Evolutionary conservation across 1,140 invertebrate species (phyloP).

Genomic region (Nomia melanderi): DNA sequence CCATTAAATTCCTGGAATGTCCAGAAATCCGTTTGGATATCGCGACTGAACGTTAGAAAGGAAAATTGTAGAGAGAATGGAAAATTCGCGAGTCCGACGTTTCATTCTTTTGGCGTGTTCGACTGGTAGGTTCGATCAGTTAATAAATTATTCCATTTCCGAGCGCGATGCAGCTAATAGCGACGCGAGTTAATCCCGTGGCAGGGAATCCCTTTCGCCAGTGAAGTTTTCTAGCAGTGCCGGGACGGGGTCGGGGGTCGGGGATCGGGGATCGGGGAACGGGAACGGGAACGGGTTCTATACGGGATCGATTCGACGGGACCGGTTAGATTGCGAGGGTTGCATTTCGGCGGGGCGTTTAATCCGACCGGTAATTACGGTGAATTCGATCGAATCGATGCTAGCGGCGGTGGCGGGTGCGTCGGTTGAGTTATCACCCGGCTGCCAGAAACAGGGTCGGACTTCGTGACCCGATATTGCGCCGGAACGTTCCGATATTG

Average conservation of each 20-base stretch:
- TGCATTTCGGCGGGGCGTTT: neutral
- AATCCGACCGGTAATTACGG: conserved; percentile 62
- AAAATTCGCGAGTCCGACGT: too few species aligned
- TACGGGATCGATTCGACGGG: neutral
- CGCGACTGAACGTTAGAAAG: too few species aligned
- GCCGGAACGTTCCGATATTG: conserved; percentile 64
- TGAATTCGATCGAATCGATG: conserved; percentile 66
- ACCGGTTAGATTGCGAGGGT: neutral
- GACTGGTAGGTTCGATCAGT: too few species aligned
- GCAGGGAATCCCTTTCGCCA: neutral
- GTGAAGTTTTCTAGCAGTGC: neutral
- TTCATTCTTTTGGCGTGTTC: too few species aligned
- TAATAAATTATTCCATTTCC: too few species aligned
- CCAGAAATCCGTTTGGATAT: too few species aligned
- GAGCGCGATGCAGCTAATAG: too few species aligned
- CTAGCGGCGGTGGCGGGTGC: conserved; percentile 45
- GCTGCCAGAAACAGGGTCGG: conserved; percentile 64
- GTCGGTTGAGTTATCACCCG: conserved; percentile 72
- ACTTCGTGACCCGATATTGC: conserved; percentile 69
- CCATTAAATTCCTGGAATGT: too few species aligned
- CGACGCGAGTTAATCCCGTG: neutral
- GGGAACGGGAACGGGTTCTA: neutral
- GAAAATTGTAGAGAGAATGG: too few species aligned
- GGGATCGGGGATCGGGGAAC: too few species aligned
- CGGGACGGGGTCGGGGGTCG: neutral